A percentile compares a stretch with the other conserved stretches of the same genome.
Evolutionary conservation across 2,888 invertebrate species (phyloP).

Genomic region (Callimorpha dominula): DNA sequence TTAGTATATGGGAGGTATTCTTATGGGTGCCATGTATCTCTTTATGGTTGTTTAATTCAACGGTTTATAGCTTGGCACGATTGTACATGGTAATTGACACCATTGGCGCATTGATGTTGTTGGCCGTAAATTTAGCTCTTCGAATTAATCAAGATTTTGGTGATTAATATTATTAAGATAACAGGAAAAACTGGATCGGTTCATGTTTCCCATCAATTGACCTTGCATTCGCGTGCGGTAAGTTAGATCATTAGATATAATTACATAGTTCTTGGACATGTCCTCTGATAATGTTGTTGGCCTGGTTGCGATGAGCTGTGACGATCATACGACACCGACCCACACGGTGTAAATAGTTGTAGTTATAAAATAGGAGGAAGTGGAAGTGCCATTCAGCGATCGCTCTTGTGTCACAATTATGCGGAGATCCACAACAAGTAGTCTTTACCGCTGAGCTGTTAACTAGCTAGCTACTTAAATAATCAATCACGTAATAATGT

Average conservation of each 20-base stretch:
- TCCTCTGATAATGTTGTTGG: not conserved
- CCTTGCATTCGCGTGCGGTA: not conserved
- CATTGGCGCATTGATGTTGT: slow-evolving; percentile 26
- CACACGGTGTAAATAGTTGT: too few relatives aligned
- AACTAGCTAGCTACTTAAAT: too few relatives aligned
- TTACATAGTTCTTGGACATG: not conserved
- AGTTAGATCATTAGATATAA: not conserved
- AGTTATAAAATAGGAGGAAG: too few relatives aligned
- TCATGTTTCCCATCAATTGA: slow-evolving; percentile 1
- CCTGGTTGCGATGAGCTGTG: not conserved
- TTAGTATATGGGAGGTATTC: slow-evolving; percentile 54
- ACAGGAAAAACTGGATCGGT: slow-evolving; percentile 12
- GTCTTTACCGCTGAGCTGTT: too few relatives aligned
- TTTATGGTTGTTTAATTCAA: slow-evolving; percentile 52
- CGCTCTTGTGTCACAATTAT: too few relatives aligned
- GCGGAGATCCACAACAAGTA: too few relatives aligned
- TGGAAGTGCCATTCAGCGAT: too few relatives aligned
- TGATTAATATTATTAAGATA: slow-evolving; percentile 14
- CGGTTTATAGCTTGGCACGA: slow-evolving; percentile 27
- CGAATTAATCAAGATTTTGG: slow-evolving; percentile 17
- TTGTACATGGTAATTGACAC: slow-evolving; percentile 42
- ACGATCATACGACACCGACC: not conserved
- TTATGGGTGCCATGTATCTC: slow-evolving; percentile 30
- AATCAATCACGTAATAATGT: too few relatives aligned
- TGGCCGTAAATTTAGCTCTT: slow-evolving; percentile 25